These are phyloP conservation scores for Lepus europaeus DNA, from an alignment of 2,113 vertebrate genomes.

Conservation along the genomic window DNA sequence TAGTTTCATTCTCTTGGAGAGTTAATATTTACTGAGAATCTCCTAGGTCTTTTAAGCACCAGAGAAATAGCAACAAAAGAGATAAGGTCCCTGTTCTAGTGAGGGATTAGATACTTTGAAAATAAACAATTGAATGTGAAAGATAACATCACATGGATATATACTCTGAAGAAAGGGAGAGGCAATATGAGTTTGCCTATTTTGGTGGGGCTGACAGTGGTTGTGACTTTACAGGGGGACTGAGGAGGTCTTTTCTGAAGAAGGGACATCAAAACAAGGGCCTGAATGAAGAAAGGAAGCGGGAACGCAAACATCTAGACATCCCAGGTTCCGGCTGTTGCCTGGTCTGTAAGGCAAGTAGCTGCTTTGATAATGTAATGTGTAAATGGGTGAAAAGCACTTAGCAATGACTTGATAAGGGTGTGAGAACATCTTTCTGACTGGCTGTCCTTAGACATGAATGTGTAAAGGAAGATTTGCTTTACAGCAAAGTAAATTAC, in stretches of 20 bases:
- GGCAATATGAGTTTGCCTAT: neutral
- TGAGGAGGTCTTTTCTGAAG: neutral
- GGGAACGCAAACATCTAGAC: neutral
- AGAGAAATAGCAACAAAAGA: conserved; percentile 44
- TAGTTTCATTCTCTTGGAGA: conserved; percentile 10
- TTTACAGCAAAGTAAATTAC: conserved; percentile 33
- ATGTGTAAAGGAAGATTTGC: neutral
- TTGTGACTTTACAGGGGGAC: neutral
- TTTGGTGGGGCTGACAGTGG: neutral
- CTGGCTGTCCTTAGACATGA: neutral
- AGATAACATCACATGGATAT: neutral
- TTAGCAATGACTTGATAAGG: neutral
- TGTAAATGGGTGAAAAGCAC: conserved; percentile 12
- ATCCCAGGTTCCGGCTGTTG: neutral
- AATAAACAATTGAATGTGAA: neutral
- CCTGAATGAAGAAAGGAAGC: neutral
- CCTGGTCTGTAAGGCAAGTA: neutral
- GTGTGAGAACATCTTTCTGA: neutral
- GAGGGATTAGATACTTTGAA: neutral
- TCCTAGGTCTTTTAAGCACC: neutral
- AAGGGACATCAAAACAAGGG: neutral
- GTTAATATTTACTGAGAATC: conserved; percentile 2
- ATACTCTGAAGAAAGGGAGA: neutral
- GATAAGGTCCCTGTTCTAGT: neutral
- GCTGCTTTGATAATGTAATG: neutral